Evolutionary conservation across 2,113 vertebrate genomes (phyloP), one percentile per base, ranked within the genome.

Genomic region (Sialia sialis): DNA sequence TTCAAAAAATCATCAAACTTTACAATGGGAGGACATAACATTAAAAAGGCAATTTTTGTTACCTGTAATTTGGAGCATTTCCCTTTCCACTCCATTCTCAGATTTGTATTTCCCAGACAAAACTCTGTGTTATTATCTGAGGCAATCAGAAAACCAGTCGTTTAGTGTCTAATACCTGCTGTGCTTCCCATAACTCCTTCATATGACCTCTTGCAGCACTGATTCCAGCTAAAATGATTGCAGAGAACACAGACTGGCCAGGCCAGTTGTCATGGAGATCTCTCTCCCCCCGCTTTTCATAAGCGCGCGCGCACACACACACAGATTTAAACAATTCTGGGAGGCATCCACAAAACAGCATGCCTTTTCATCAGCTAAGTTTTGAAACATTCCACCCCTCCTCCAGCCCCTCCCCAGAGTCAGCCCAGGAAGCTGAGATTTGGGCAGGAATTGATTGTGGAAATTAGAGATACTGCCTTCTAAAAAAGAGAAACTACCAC

Each of bases 251-350:
- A 78, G 94, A 88, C 96, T 64, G 93, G 96, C 96, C 96, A 38
- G 95, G 97, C 94, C 86, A 92, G 97, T 98, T 97, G 98, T 97
- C 98, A 98, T 98, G 98, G 98, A 96, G 98, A 97, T 94, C 51
- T 83, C 83, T 94, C 92, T 76, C 84, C 89, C 95, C 87, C n/a
- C 26, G 69, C 49, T 41, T 38, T 52, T 46, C 90, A 29, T 66
- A 34, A 54, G 34, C 84, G 29, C 54, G 4, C 51, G 11, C 51
- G 10, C 34, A 32, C 52, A 52, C 51, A 52, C 51, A 85, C 56
- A 83, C 14, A 87, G 63, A 93, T 78, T 91, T 87, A 73, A 96
- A 97, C 92, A 92, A 86, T 94, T 95, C 97, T 97, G 97, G 96
- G 95, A 97, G 95, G 91, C 96, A 95, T 97, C 91, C 96, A 94